Conservation (phyloP, 2,113 vertebrate species). For the Talpa occidentalis region DNA sequence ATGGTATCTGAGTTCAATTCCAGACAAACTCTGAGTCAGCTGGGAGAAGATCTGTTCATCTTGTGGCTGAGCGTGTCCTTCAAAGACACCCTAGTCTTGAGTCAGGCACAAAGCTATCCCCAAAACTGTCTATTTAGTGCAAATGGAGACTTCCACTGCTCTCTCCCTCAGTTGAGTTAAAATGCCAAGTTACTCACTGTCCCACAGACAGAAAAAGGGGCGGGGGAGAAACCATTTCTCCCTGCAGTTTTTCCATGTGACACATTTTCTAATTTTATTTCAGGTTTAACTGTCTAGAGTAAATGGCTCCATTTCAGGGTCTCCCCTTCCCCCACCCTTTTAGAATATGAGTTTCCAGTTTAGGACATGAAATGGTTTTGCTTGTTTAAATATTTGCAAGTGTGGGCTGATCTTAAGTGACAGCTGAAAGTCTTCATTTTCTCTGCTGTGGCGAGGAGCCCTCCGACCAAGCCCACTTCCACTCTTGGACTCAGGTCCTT, state of each 20-base stretch:
- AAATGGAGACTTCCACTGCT: conserved; percentile 26
- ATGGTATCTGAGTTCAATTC: not conserved
- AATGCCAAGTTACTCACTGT: conserved; percentile 77
- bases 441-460: not conserved
- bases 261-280: conserved; percentile 80
- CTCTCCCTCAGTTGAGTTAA: conserved; percentile 29
- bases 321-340: not conserved
- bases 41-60: not conserved
- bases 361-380: not conserved
- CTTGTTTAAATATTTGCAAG: not conserved
- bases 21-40: not conserved
- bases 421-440: not conserved
- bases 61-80: not conserved
- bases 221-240: conserved; percentile 33
- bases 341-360: conserved; percentile 41
- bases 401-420: not conserved
- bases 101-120: not conserved
- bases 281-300: conserved; percentile 54
- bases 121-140: conserved; percentile 49
- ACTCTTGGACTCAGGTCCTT: not conserved
- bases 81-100: not conserved
- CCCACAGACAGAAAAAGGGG: conserved; percentile 51
- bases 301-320: conserved; percentile 46
- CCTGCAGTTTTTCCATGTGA: conserved; percentile 78
- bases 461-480: not conserved